These are phyloP conservation scores for Umimayanthus kanabou DNA, from an alignment of 92 coral and sea anemone species.

Conservation along the genomic window DNA sequence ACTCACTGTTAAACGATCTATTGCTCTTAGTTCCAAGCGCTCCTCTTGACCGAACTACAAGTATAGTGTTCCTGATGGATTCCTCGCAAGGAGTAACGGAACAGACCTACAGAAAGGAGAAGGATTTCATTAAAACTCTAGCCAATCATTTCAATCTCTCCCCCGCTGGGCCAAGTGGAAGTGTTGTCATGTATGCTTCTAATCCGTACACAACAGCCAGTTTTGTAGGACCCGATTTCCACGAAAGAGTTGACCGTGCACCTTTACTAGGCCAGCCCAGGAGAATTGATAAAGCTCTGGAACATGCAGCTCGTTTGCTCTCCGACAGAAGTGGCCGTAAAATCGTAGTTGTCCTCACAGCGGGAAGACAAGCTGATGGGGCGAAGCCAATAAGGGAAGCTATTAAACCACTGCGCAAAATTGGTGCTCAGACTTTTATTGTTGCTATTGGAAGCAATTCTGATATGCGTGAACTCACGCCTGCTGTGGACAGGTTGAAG, in stretches of 20 bases:
- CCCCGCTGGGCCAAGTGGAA: constrained; percentile 71
- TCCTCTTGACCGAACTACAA: constrained; percentile 51
- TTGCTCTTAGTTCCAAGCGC: constrained; percentile 16
- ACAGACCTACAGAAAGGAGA: constrained; percentile 51
- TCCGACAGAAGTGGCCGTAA: constrained; percentile 48
- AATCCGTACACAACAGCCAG: constrained; percentile 43
- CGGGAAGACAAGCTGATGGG: constrained; percentile 56
- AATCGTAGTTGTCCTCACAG: constrained; percentile 65
- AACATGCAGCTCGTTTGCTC: constrained; percentile 42
- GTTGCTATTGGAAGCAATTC: constrained; percentile 78
- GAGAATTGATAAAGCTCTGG: constrained; percentile 65
- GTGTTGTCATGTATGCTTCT: constrained; percentile 61
- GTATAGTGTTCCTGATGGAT: constrained; percentile 71
- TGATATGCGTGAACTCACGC: constrained; percentile 16
- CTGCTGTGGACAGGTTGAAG: constrained; percentile 19
- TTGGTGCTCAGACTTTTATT: constrained; percentile 68
- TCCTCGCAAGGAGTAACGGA: constrained; percentile 57
- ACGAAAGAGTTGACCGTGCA: constrained; percentile 41
- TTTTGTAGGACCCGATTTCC: constrained; percentile 50
- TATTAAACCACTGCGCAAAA: constrained; percentile 63
- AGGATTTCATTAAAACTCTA: constrained; percentile 61
- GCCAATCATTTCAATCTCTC: constrained; percentile 55
- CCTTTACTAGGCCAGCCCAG: constrained; percentile 49
- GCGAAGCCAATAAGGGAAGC: constrained; percentile 60
- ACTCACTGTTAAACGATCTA: neutral